Conservation (phyloP, 92 coral and sea anemone species). For the Umimayanthus chanpuru region DNA sequence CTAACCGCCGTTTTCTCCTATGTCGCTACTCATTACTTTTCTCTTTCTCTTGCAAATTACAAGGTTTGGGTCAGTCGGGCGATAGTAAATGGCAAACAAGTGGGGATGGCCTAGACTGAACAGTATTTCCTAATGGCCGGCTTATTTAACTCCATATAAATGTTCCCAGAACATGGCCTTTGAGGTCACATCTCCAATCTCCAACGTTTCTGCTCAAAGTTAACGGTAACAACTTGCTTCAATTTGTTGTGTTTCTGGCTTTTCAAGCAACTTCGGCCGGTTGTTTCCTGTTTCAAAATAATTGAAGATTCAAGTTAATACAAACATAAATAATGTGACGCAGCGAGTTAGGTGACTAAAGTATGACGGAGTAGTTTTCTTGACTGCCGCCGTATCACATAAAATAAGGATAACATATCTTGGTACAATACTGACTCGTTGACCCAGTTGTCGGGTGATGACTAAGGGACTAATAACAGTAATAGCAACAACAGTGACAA, state of each 20-base stretch:
- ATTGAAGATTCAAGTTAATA: neutral
- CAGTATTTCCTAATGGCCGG: neutral
- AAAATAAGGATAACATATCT: no score
- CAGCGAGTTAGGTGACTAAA: no score
- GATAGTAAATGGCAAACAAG: no score
- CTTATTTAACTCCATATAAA: neutral
- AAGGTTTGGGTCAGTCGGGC: no score
- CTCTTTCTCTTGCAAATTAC: no score
- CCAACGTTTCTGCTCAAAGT: neutral
- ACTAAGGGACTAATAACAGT: neutral
- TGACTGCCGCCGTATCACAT: no score
- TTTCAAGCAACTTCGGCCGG: neutral
- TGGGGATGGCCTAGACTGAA: neutral
- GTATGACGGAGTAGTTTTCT: no score
- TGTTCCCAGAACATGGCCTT: neutral
- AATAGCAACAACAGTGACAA: neutral
- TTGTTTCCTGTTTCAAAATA: neutral
- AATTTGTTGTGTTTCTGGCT: neutral
- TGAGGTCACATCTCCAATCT: neutral
- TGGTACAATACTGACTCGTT: no score
- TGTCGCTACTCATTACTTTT: no score
- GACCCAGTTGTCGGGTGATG: no score
- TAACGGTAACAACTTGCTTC: neutral
- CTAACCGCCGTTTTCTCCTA: no score
- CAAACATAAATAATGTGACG: no score